Base-by-base conservation (phyloP, 2,888 invertebrate species). In the Drosophila ustulata region DNA sequence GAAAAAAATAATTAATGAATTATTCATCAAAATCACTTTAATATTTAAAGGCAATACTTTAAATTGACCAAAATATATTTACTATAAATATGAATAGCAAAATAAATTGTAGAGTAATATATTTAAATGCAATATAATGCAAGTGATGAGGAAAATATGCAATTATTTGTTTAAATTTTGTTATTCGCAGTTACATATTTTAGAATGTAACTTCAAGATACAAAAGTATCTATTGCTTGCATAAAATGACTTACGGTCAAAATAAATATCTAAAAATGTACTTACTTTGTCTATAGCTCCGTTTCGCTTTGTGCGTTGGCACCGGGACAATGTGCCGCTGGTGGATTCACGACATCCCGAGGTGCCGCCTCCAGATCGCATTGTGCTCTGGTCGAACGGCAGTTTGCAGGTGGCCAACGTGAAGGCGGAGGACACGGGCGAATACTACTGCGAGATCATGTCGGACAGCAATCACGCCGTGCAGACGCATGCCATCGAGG, bases 401-500 rank as follows among this genome's bases (percentile, higher is more conserved):
- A 96, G 96, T 64, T 92, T 97, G 59, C 95, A 96, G 91, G 92
- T 94, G 56, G 90, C 92, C 3, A 88, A 93, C 62, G 92, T 94
- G 6, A 92, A 92, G 61, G 89, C 92, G 18, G 92, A 92, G 66
- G 94, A 94, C 75, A 93, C 93, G 3, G 94, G 94, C 9, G 93
- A 93, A 72, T 94, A 94, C 87, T 93, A 93, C 59, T 94, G 94
- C 73, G 93, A 93, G 82, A 93, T 93, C 61, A 91, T 93, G 68
- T 89, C 90, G 43, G 78, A 66, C 39, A 68, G 66, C 8, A 72
- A 79, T 45, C 89, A 90, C 46, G 90, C 90, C 5, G 85, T 94
- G 43, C 96, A 96, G 91, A 93, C 94, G 2, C 96, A 97, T 88
- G 94, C 95, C 23, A 96, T 97, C 75, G 95, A 96, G 93, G 97